Evolutionary conservation across 2,888 invertebrate species (phyloP), one percentile per base, ranked within the genome.

Genomic region (Drosophila fungiperda): DNA sequence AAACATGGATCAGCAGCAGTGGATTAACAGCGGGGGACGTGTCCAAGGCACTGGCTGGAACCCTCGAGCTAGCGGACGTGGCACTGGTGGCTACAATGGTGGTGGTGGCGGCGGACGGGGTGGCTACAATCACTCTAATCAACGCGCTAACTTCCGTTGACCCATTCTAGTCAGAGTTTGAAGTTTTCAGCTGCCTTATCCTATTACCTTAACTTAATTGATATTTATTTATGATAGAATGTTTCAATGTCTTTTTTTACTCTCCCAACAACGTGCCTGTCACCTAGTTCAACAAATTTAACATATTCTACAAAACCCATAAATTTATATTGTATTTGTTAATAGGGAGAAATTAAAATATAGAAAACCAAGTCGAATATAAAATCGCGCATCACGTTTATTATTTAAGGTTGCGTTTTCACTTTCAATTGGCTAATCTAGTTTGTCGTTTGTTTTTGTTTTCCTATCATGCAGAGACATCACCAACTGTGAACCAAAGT

Each of bases 21-120:
- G 92, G 91, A 49, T 90, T 7, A 71, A 84, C 42, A 91, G 90
- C n/a, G 92, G 91, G 53, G 92, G 92, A n/a, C 91, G 93, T n/a
- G 92, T 93, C 1, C 93, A 93, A 74, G 93, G 93, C 36, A 58
- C 90, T 3, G 92, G 92, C n/a, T 93, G 93, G 93, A 86, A 83
- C 68, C 85, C 80, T 35, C 79, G 82, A 7, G 73, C 60, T 20
- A 69, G 77, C 0, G 82, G 76, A 20, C 70, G 73, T 9, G 77
- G 74, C 7, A 76, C 79, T 1, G 72, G 76, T 7, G 71, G 78
- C 0, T 38, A 58, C 17, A 45, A 73, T 9, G 76, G 77, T 2
- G 69, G 73, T 5, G 53, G 94, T 36, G 74, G 83, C 3, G 80
- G 87, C 1, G 73, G 76, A 4, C 61, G 85, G 6, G 75, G 78